A percentile compares a stretch with the other conserved stretches of the same genome.
Conservation (phyloP, 2,113 vertebrate species). For the Saguinus imperator region DNA sequence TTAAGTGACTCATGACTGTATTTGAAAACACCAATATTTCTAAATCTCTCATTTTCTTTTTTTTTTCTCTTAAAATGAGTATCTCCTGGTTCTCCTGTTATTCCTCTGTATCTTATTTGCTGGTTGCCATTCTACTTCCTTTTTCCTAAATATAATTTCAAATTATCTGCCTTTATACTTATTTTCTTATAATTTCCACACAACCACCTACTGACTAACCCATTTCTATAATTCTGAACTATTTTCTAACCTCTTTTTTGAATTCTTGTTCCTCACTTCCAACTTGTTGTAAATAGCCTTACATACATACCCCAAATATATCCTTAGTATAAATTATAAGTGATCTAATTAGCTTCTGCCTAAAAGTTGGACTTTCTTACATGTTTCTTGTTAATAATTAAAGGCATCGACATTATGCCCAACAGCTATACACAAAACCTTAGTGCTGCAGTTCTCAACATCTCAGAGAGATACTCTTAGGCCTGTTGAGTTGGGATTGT, state of each 20-base stretch:
- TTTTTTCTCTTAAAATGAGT: not conserved
- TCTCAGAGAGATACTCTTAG: not conserved
- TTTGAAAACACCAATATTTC: not conserved
- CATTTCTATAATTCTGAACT: not conserved
- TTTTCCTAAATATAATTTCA: not conserved
- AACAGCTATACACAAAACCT: not conserved
- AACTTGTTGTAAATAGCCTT: not conserved
- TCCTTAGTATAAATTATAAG: not conserved
- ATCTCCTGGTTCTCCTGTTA: not conserved
- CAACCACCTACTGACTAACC: not conserved
- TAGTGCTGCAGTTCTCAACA: not conserved
- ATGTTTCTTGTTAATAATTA: not conserved
- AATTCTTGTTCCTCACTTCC: not conserved
- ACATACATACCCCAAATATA: not conserved
- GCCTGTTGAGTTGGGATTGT: not conserved
- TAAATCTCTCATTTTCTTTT: not conserved
- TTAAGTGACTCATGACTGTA: not conserved
- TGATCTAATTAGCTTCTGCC: not conserved
- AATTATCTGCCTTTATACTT: not conserved
- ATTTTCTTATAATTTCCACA: not conserved
- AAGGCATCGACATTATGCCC: not conserved
- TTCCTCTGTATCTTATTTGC: not conserved
- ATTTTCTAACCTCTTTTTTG: not conserved
- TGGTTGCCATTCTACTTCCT: not conserved
- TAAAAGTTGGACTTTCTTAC: not conserved